Base-by-base conservation (phyloP, 2,797 vertebrate species). In the Antrozous pallidus region DNA sequence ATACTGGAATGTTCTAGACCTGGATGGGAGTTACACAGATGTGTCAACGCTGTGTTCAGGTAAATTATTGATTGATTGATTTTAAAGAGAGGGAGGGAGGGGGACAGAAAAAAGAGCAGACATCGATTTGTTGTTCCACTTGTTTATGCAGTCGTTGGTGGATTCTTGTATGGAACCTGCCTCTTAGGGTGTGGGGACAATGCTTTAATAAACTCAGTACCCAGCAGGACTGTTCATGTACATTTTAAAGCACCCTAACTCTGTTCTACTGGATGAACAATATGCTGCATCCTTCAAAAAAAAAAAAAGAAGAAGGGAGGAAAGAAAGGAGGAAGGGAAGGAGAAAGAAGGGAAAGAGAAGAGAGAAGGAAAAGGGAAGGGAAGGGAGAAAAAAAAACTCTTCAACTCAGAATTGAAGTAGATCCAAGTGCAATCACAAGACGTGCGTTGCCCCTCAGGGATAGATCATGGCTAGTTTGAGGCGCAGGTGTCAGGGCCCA, bases 381-480 rank as follows among this genome's bases (percentile, higher is more conserved):
- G 31, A 36, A 51, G 74, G 8, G 9, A 54, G 20, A 71, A 3
- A 38, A 3, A 38, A 85, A 85, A 36, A 28, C 38, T 20, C 20
- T 42, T 45, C 4, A 51, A 83, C 58, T 75, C 12, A 6, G 77
- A 70, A 28, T 1, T 61, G 51, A 85, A 51, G 40, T 22, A 11
- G 13, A 8, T 61, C 40, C 49, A 8, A 49, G 71, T 1, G 26
- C 3, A 75, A 26, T 31, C 40, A 9, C 14, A 8, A 61, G 10
- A 71, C 22, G 24, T 8, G 2, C 0, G 12, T 4, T 17, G 47
- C 26, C 36, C 14, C 31, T 67, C 22, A 3, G 45, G 47, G 49
- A n/a, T 40, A 26, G 20, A 22, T 22, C 33, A 4, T 3, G 45
- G 40, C 24, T 3, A 7, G 31, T 3, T 3, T 0, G n/a, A 63